Evolutionary conservation across 2,797 vertebrate species (phyloP), one percentile per base, ranked within the genome.

Genomic region (Cetoscarus ocellatus): DNA sequence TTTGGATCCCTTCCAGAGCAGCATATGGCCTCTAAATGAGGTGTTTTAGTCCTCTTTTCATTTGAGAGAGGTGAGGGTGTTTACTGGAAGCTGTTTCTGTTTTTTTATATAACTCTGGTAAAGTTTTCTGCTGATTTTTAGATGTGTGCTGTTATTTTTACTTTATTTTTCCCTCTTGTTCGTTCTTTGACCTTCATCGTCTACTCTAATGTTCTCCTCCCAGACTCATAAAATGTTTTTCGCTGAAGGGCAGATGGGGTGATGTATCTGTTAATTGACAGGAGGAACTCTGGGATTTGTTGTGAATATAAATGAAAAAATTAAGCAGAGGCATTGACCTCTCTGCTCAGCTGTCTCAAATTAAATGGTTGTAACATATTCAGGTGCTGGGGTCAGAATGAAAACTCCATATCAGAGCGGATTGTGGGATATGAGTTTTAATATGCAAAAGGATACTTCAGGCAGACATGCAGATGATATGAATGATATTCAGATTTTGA

Each of bases 271-370:
- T 71, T 68, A 70, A 77, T 45, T 79, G 70, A 77, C 70, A 62
- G 42, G 48, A 57, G 49, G 70, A 77, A 64, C 42, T 73, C 48
- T 49, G 50, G 47, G 56, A 69, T 72, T 53, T 73, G 68, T 73
- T 48, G 50, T 15, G 45, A 48, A 82, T 80, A 73, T 78, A 69
- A 79, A 87, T 83, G 35, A 71, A 80, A 39, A 82, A 76, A 70
- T 77, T n/a, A 83, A 72, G 5, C 1, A 34, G 50, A 49, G 8
- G 6, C 7, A 14, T 19, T 14, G 59, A 63, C 62, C 63, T 59
- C 5, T 58, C 61, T 75, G 58, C 48, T 34, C 52, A 38, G 18
- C 18, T 10, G n/a, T 63, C 48, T 56, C 49, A 66, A 61, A 75
- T 65, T 1, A 71, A 68, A 68, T 13, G 35, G 13, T 67, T 49